Evolutionary conservation across 2,797 vertebrate species (phyloP).

Genomic region (Atherinosoma microstoma): DNA sequence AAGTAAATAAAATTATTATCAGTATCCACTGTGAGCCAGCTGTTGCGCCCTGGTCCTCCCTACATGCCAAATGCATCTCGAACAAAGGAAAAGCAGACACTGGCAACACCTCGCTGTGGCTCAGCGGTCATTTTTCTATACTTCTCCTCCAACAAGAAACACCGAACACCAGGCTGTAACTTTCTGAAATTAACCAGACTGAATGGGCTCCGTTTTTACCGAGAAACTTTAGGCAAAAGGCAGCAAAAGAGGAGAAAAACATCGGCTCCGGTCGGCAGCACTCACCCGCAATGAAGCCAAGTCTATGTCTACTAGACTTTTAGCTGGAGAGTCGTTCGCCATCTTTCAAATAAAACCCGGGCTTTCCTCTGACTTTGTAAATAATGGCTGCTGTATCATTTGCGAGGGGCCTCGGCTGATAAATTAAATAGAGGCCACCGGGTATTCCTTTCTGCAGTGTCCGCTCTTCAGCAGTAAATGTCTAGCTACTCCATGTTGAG

Average conservation of each 20-base stretch:
- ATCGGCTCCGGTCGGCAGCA: conserved; percentile 52
- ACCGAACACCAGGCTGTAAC: background rate
- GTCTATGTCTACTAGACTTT: conserved; percentile 98
- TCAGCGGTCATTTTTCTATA: conserved; percentile 66
- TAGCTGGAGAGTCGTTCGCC: conserved; percentile 98
- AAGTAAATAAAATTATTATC: background rate
- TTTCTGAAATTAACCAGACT: fast-evolving
- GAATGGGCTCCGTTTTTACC: background rate
- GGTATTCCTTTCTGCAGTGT: conserved; percentile 53
- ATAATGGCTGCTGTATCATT: conserved; percentile 71
- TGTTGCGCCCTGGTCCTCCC: conserved; percentile 87
- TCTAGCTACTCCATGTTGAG: conserved; percentile 89
- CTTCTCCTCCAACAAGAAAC: conserved; percentile 19
- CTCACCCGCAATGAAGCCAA: conserved; percentile 95
- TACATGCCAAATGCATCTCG: conserved; percentile 87
- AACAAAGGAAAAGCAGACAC: conserved; percentile 90
- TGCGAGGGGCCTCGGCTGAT: conserved; percentile 36
- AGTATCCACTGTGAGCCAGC: conserved; percentile 78
- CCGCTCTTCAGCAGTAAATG: conserved; percentile 51
- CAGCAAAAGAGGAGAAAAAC: conserved; percentile 3
- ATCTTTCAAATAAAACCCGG: conserved; percentile 85
- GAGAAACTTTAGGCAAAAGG: background rate
- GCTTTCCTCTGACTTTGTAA: conserved; percentile 51
- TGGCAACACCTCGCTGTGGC: conserved; percentile 76
- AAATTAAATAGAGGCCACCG: conserved; percentile 8